These are phyloP conservation scores for Polyommatus icarus DNA, from an alignment of 2,888 invertebrate species.

Conservation along the genomic window DNA sequence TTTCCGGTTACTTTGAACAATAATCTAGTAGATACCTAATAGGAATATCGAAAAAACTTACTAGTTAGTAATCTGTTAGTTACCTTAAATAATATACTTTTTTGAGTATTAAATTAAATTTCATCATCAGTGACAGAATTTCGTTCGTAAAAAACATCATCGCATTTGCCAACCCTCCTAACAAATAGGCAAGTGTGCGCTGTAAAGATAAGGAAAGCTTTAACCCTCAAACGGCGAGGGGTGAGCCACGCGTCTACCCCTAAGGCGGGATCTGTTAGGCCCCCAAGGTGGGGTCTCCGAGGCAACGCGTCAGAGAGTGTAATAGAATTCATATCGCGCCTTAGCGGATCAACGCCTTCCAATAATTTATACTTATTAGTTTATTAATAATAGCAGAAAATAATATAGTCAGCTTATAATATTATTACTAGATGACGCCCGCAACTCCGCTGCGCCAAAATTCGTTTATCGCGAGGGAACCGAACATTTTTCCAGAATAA, in stretches of 20 bases:
- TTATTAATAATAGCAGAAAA: no score
- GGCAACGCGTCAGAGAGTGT: not conserved
- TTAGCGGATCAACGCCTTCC: slow-evolving; percentile 13
- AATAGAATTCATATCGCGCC: not conserved
- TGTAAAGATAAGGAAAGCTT: slow-evolving; percentile 8
- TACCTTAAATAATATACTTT: not conserved
- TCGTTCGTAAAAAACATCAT: not conserved
- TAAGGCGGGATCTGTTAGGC: not conserved
- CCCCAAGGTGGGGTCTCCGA: not conserved
- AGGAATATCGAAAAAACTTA: not conserved
- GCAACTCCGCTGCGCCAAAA: no score
- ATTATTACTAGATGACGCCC: no score
- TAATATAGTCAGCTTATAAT: not conserved
- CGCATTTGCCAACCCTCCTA: not conserved
- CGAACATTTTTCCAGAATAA: no score
- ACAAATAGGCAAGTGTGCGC: slow-evolving; percentile 14
- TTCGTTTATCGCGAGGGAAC: no score
- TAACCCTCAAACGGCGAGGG: not conserved
- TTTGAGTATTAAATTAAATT: not conserved
- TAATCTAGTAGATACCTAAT: not conserved
- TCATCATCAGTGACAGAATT: not conserved
- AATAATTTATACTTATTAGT: slow-evolving; percentile 7
- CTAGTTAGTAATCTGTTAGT: no score
- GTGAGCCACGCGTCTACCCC: not conserved
- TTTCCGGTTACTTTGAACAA: not conserved